Conservation (phyloP, 2,888 invertebrate species). For the Drosophila birchii region DNA sequence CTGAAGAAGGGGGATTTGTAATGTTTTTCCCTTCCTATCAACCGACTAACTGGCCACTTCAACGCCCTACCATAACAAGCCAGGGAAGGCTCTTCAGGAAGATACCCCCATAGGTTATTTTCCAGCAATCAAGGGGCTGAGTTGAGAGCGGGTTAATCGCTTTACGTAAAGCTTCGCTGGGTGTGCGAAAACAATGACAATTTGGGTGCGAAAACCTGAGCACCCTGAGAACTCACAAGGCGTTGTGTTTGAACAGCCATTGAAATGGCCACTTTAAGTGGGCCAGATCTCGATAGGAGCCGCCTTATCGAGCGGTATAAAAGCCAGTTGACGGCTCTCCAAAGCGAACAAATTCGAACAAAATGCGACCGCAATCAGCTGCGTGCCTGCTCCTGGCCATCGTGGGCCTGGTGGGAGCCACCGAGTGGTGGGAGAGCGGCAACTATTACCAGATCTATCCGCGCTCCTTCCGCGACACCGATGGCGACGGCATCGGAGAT, state of each 20-base stretch:
- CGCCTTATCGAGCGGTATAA: conserved; percentile 64
- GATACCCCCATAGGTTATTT: conserved; percentile 32
- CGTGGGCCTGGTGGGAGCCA: conserved; percentile 49
- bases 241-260: conserved; percentile 68
- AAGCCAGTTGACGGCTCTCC: conserved; percentile 29
- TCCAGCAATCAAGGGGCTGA: conserved; percentile 39
- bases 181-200: conserved; percentile 56
- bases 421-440: conserved; percentile 83
- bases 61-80: conserved; percentile 25
- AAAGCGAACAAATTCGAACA: conserved; percentile 30
- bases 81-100: neutral
- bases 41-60: conserved; percentile 59
- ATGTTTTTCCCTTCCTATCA: conserved; percentile 41
- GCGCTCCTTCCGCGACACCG: conserved; percentile 91
- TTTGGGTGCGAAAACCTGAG: conserved; percentile 10
- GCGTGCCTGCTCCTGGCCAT: conserved; percentile 43
- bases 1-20: conserved; percentile 11
- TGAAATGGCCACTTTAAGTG: conserved; percentile 55
- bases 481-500: conserved; percentile 90
- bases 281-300: conserved; percentile 29
- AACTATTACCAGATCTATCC: conserved; percentile 92
- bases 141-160: conserved; percentile 27
- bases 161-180: conserved; percentile 38
- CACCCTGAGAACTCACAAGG: conserved; percentile 31
- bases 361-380: conserved; percentile 58